phyloP scores from a whole-genome alignment of 2,797 vertebrate genomes.

The Rallus crepitans region DNA sequence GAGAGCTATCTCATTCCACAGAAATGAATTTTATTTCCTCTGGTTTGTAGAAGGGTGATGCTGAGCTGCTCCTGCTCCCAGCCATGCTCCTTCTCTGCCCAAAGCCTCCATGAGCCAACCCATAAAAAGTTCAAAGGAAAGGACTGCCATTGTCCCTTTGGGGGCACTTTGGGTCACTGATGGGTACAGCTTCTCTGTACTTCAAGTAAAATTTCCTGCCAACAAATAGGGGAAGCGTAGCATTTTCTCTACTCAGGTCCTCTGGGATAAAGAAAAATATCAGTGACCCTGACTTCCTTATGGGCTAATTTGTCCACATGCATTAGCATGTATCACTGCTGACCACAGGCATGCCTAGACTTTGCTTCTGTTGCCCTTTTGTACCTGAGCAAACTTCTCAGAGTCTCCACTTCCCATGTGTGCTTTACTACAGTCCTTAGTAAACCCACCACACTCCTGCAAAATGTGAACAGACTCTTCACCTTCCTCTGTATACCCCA shows the following conservation, averaged over 20 bases:
- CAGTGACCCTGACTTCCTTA: background rate
- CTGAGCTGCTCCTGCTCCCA: background rate
- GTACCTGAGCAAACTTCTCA: background rate
- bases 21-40: background rate
- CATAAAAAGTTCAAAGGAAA: background rate
- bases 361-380: background rate
- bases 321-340: background rate
- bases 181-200: background rate
- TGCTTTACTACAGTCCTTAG: background rate
- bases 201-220: background rate
- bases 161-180: background rate
- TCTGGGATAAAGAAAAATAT: background rate
- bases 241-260: background rate
- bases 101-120: background rate
- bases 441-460: background rate
- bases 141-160: background rate
- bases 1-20: background rate
- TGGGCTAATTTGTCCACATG: fast-evolving
- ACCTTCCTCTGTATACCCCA: background rate
- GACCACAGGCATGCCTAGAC: background rate
- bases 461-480: background rate
- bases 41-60: background rate
- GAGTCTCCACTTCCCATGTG: background rate
- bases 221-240: background rate
- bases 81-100: background rate